A percentile compares a stretch with the other conserved stretches of the same genome.
These are phyloP conservation scores for Euzetes globulus DNA, from an alignment of 2,888 invertebrate species.

Conservation along the genomic window DNA sequence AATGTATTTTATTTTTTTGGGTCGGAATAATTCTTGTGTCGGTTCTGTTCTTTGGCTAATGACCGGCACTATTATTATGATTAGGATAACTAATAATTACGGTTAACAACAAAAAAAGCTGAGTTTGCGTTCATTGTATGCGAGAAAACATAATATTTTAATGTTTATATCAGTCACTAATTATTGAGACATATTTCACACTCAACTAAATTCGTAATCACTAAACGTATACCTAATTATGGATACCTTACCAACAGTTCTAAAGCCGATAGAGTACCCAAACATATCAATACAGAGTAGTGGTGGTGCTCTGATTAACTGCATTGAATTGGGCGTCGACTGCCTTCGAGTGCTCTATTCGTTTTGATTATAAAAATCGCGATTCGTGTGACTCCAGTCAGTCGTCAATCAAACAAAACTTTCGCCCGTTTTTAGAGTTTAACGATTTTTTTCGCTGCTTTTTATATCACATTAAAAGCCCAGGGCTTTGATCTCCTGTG, in stretches of 20 bases:
- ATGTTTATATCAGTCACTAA: conserved; percentile 19
- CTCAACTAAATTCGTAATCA: conserved; percentile 26
- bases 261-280: neutral
- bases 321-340: conserved; percentile 6
- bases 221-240: conserved; percentile 22
- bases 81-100: conserved; percentile 12
- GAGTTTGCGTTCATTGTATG: neutral
- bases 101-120: neutral
- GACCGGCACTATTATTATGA: neutral
- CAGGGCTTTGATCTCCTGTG: neutral
- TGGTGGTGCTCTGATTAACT: neutral
- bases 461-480: neutral
- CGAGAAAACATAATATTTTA: neutral
- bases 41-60: neutral
- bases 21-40: neutral
- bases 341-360: conserved; percentile 15
- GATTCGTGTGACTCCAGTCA: conserved; percentile 9
- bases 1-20: neutral
- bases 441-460: neutral
- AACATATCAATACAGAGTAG: neutral
- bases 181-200: conserved; percentile 24
- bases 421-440: neutral
- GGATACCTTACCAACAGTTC: neutral
- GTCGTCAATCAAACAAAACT: conserved; percentile 12
- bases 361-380: conserved; percentile 26